These are phyloP conservation scores for Monodelphis domestica DNA, from an alignment of 2,797 vertebrate species.

Conservation along the genomic window DNA sequence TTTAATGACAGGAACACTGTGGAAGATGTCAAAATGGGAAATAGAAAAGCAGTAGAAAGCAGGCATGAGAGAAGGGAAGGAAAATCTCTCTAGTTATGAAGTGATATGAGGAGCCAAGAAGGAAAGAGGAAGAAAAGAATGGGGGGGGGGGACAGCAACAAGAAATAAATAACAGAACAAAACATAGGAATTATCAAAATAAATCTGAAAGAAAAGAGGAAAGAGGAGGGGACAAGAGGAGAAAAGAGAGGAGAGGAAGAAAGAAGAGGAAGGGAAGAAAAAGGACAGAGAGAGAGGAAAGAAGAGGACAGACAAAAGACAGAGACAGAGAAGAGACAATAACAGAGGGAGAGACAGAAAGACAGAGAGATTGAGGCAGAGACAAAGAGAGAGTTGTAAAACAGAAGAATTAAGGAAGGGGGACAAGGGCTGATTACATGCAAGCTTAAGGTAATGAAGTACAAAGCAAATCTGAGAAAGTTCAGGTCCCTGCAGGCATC, in stretches of 20 bases:
- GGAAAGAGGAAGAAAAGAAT: background rate
- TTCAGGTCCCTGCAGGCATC: conserved; percentile 62
- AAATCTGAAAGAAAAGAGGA: background rate
- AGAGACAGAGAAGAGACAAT: too few species aligned
- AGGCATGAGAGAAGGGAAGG: background rate
- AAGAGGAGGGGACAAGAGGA: accelerated
- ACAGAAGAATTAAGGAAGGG: background rate
- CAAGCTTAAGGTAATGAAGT: conserved; percentile 66
- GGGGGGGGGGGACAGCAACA: background rate
- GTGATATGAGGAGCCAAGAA: background rate
- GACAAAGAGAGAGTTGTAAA: too few species aligned
- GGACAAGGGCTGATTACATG: conserved; percentile 56
- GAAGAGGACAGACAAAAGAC: accelerated
- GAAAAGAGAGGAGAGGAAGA: accelerated
- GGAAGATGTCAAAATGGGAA: background rate
- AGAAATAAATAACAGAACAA: background rate
- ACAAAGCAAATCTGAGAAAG: conserved; percentile 48
- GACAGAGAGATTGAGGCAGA: too few species aligned
- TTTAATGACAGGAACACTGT: background rate
- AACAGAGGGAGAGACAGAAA: background rate
- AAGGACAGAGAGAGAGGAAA: too few species aligned
- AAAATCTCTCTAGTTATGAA: background rate
- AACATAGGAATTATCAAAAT: background rate
- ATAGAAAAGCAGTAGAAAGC: background rate
- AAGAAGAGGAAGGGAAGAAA: too few species aligned